phyloP scores from a whole-genome alignment of 2,888 invertebrate species.

The Celastrina argiolus region DNA sequence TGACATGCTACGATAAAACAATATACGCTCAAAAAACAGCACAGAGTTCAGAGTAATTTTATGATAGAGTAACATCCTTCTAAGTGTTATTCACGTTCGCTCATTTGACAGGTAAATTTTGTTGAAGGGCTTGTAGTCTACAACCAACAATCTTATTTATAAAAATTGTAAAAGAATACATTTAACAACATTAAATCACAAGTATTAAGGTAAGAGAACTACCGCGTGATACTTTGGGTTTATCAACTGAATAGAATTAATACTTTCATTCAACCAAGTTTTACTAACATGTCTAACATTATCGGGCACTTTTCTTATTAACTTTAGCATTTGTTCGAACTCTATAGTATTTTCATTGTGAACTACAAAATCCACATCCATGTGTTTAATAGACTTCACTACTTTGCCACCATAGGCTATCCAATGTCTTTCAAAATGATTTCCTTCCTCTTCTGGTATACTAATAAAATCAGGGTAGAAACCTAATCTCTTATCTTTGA shows the following conservation, averaged over 20 bases:
- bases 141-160: neutral
- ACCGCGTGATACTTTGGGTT: constrained; percentile 55
- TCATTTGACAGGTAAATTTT: too few species aligned
- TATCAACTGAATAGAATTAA: constrained; percentile 52
- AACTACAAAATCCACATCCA: constrained; percentile 58
- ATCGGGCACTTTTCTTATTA: constrained; percentile 45
- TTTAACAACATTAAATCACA: neutral
- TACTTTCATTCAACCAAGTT: constrained; percentile 62
- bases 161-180: neutral
- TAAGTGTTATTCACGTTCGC: too few species aligned
- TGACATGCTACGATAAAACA: too few species aligned
- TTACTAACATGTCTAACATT: constrained; percentile 57
- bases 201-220: constrained; percentile 40
- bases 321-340: constrained; percentile 48
- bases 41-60: too few species aligned
- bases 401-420: constrained; percentile 79
- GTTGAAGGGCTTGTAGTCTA: too few species aligned
- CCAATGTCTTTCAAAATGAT: constrained; percentile 77
- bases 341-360: constrained; percentile 51
- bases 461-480: constrained; percentile 71
- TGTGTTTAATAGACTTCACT: constrained; percentile 51
- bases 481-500: constrained; percentile 53
- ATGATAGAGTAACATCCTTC: too few species aligned
- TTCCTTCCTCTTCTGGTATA: constrained; percentile 56
- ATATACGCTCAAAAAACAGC: too few species aligned